These are phyloP conservation scores for Poecilus cupreus DNA, from an alignment of 2,888 invertebrate species.

Conservation along the genomic window DNA sequence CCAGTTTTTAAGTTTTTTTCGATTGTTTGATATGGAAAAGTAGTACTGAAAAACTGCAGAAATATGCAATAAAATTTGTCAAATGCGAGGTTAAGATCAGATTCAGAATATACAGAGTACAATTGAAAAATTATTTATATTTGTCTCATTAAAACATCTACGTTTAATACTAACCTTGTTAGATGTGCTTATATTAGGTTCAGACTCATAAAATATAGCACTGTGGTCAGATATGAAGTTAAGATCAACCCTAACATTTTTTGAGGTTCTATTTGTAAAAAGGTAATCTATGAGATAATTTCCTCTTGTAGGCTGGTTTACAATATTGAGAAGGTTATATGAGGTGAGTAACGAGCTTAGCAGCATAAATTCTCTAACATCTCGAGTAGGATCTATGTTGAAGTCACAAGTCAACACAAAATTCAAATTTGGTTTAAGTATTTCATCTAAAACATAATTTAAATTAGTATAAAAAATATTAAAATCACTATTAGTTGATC, in stretches of 20 bases:
- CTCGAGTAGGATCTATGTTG: neutral
- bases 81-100: neutral
- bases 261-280: neutral
- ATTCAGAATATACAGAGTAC: neutral
- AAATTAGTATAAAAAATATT: neutral
- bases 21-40: neutral
- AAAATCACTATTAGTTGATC: neutral
- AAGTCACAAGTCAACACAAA: neutral
- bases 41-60: neutral
- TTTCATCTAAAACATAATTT: neutral
- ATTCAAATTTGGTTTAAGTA: neutral
- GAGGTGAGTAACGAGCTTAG: neutral
- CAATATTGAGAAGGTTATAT: neutral
- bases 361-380: neutral
- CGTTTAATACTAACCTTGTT: too few species aligned
- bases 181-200: neutral
- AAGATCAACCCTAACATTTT: neutral
- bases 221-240: neutral
- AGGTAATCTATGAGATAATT: neutral
- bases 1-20: neutral
- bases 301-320: neutral
- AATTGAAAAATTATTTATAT: neutral
- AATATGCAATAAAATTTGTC: too few species aligned
- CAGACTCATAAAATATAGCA: neutral
- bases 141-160: too few species aligned